Evolutionary conservation across 2,888 invertebrate genomes (phyloP), one percentile per base, ranked within the genome.

Genomic region (Unio pictorum): DNA sequence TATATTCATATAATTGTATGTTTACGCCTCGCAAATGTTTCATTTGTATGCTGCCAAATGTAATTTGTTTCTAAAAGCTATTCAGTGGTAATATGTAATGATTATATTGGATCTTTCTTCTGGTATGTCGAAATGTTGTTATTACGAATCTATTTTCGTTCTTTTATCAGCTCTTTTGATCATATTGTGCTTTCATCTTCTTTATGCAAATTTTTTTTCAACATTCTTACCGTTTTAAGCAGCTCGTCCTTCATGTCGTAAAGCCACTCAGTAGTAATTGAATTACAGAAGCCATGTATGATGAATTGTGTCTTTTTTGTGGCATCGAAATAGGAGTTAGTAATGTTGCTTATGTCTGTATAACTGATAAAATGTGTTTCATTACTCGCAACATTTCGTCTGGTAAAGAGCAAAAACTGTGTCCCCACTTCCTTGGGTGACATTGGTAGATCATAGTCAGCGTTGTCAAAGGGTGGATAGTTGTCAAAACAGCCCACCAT

Each of bases 201-300:
- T 28, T 6, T 23, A 63, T 6, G 23, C 15, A 63, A 34, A 20
- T 34, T 11, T 30, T 23, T 18, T 56, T n/a, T 1, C n/a, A 59
- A 11, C 8, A 17, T 54, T 66, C 93, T 92, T 89, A 95, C 95
- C 88, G 95, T 95, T 67, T 95, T 94, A 93, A 97, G 94, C 23
- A 97, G 91, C 8, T 96, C 96, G 45, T 95, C 95, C 71, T 96
- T 93, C 95, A 97, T 96, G 90, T 96, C 95, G 87, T 96, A 95
- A 18, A 97, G 95, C 98, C 98, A 98, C 30, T 96, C 94, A 86
- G 96, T 95, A 68, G 94, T 94, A 88, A 96, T 97, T 34, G 59
- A 64, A 71, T 96, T 95, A 0, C 96, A 96, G 88, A 98, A 98
- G 4, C 97, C 97, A 87, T 98, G 97, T 0, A 97, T 95, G 83